These are phyloP conservation scores for Diplodus puntazzo DNA, from an alignment of 2,797 vertebrate species.

Conservation along the genomic window DNA sequence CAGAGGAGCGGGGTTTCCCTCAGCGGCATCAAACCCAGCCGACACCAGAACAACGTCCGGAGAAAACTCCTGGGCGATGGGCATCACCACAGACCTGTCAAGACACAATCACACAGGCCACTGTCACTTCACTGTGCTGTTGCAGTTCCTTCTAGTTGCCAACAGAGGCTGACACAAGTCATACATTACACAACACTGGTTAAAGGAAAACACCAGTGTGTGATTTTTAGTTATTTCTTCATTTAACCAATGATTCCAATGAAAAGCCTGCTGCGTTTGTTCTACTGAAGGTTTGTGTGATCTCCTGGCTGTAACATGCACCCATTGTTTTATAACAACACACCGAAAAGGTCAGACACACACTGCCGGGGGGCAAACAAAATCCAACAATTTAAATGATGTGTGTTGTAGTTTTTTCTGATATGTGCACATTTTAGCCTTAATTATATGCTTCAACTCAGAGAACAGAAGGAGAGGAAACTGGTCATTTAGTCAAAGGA, in stretches of 20 bases:
- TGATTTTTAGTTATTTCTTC: not conserved
- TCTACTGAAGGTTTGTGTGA: not conserved
- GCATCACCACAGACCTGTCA: constrained; percentile 95
- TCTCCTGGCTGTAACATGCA: not conserved
- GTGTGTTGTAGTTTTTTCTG: not conserved
- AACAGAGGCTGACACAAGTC: constrained; percentile 21
- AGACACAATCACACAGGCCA: constrained; percentile 33
- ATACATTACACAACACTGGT: not conserved
- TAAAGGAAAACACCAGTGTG: not conserved
- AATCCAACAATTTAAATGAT: constrained; percentile 9
- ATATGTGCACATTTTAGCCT: not conserved
- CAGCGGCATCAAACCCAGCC: constrained; percentile 94
- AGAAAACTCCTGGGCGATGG: constrained; percentile 93
- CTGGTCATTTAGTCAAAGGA: constrained; percentile 1
- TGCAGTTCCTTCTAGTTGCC: constrained; percentile 19
- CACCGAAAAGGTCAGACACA: not conserved
- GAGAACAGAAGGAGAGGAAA: constrained; percentile 29
- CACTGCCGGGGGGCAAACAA: not conserved
- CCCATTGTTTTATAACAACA: not conserved
- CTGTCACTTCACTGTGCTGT: not conserved
- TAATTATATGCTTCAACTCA: constrained; percentile 14
- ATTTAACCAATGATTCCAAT: not conserved
- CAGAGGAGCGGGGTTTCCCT: constrained; percentile 92
- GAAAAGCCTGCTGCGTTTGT: not conserved
- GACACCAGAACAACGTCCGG: constrained; percentile 96